Percentiles rank a stretch among this genome's conserved stretches.
Evolutionary conservation across 37 sponge, comb jelly and placozoan genomes (phyloP).

Genomic region (Halichondria panicea): DNA sequence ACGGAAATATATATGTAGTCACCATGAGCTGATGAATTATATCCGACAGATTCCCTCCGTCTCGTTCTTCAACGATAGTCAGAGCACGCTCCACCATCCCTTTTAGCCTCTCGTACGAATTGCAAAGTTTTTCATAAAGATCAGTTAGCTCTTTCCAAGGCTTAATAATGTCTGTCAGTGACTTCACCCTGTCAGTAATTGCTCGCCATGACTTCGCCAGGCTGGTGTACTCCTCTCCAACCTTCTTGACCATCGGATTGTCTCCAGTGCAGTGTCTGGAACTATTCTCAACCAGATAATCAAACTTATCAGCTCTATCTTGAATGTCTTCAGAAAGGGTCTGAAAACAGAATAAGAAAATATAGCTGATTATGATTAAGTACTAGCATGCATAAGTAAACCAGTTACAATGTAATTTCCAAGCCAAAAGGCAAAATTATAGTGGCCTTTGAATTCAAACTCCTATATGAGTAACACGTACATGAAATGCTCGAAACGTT

Average conservation of each 20-base stretch:
- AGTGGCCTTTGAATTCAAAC: too few relatives aligned
- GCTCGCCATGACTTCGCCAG: conserved; percentile 7
- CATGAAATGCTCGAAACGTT: neutral
- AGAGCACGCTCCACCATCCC: neutral
- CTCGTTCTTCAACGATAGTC: neutral
- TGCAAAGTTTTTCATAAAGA: conserved; percentile 17
- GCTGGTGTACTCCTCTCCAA: neutral
- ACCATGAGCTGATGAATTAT: conserved; percentile 17
- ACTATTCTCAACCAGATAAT: neutral
- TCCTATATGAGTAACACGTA: neutral
- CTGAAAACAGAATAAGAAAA: neutral
- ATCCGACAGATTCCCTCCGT: conserved; percentile 14
- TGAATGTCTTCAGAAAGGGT: conserved; percentile 19
- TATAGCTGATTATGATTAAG: neutral
- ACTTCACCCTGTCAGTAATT: neutral
- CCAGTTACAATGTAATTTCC: neutral
- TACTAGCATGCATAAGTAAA: neutral
- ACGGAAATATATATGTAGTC: too few relatives aligned
- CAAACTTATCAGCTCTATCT: neutral
- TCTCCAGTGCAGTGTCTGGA: conserved; percentile 11
- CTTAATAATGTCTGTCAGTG: neutral
- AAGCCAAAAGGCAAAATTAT: neutral
- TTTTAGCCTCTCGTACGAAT: conserved; percentile 12
- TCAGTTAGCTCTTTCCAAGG: conserved; percentile 45
- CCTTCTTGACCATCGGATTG: neutral